Percentiles rank a stretch among this genome's conserved stretches.
These are phyloP conservation scores for Platygyra sinensis DNA, from an alignment of 64 coral and sea anemone genomes.

Conservation along the genomic window DNA sequence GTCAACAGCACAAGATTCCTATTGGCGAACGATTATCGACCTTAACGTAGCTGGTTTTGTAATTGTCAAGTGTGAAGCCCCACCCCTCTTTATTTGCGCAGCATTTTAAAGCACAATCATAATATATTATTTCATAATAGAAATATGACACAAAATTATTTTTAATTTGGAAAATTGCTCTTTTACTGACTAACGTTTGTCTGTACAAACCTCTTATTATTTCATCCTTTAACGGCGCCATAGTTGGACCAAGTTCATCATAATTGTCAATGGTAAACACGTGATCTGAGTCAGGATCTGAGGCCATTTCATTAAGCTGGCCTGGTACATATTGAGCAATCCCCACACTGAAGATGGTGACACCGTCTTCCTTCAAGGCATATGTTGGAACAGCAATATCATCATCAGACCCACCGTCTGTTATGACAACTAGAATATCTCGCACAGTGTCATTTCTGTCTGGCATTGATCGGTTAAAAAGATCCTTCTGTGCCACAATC, in stretches of 20 bases:
- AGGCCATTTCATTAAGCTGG: constrained; percentile 26
- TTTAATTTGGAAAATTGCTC: no score
- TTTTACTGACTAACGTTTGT: no score
- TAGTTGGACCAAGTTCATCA: background rate
- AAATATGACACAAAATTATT: no score
- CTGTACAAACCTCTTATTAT: background rate
- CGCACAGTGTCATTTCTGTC: background rate
- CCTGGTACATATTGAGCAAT: background rate
- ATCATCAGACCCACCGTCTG: constrained; percentile 9
- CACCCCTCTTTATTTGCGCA: no score
- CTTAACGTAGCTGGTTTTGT: no score
- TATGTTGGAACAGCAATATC: background rate
- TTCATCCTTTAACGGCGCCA: background rate
- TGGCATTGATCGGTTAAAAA: background rate
- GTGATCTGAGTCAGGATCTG: constrained; percentile 14
- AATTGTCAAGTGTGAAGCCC: no score
- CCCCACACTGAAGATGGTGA: constrained; percentile 10
- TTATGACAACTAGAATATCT: background rate
- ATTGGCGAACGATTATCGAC: no score
- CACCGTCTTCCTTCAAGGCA: background rate
- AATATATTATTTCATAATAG: no score
- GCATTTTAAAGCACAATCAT: no score
- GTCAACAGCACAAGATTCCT: no score
- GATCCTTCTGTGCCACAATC: background rate
- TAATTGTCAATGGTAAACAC: constrained; percentile 20